Evolutionary conservation across 1,140 invertebrate species (phyloP).

Genomic region (Hestina assimilis): DNA sequence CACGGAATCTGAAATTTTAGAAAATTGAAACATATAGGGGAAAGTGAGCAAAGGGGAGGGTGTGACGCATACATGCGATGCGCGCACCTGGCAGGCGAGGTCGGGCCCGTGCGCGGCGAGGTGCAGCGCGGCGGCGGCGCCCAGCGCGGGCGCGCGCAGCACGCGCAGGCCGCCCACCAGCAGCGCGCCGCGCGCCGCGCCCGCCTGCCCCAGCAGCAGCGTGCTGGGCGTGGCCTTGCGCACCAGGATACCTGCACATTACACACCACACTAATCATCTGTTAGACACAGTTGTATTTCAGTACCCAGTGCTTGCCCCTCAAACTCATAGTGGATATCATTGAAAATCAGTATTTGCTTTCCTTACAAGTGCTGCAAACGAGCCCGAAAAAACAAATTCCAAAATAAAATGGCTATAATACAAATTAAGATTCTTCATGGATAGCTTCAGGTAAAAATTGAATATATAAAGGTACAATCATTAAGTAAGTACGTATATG

Average conservation of each 20-base stretch:
- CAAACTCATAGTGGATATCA: too few species aligned
- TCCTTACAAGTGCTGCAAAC: too few species aligned
- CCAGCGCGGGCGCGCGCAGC: slow-evolving; percentile 52
- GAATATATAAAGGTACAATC: too few species aligned
- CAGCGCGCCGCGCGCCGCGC: slow-evolving; percentile 26
- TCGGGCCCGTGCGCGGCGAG: slow-evolving; percentile 64
- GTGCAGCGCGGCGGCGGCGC: slow-evolving; percentile 47
- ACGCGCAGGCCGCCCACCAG: slow-evolving; percentile 43
- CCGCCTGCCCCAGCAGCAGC: slow-evolving; percentile 66
- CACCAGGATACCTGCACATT: slow-evolving; percentile 70
- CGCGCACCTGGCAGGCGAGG: slow-evolving; percentile 35
- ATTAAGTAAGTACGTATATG: too few species aligned
- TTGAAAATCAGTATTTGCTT: too few species aligned
- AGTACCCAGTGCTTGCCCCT: too few species aligned
- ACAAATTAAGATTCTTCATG: background rate
- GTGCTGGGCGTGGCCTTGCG: slow-evolving; percentile 71
- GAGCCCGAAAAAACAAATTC: too few species aligned
- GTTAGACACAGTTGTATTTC: too few species aligned
- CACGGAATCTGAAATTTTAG: slow-evolving; percentile 53
- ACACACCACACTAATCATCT: too few species aligned
- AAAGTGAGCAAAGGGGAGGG: too few species aligned
- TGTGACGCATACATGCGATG: background rate
- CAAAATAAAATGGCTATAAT: too few species aligned
- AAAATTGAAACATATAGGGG: background rate
- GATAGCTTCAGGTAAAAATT: too few species aligned